Base-by-base conservation (phyloP, 2,888 invertebrate species). In the Scaptomyza polygonia region DNA sequence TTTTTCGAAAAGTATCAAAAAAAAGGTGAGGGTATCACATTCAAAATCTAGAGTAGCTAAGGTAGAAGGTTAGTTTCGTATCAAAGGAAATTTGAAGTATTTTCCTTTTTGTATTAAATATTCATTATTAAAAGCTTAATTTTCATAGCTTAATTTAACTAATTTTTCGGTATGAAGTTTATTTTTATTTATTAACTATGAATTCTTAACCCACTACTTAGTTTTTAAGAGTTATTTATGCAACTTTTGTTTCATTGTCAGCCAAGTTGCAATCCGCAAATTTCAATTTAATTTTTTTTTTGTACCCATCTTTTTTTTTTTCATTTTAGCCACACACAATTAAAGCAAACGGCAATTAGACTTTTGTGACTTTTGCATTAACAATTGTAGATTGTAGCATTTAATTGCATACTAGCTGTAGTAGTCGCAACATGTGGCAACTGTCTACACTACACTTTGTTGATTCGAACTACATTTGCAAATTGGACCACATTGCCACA, bases 311-410 rank as follows among this genome's bases (percentile, higher is more conserved):
- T 12, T 27, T 9, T n/a, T 6, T 55, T 61, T 73, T 48, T 32
- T 39, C 72, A n/a, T n/a, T n/a, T n/a, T n/a, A n/a, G n/a, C n/a
- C n/a, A n/a, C 25, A 7, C 32, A 39, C 54, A 62, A 55, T 68
- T 57, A 48, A 45, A 40, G 7, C 18, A 42, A 42, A 14, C 52
- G 39, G 57, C 81, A 69, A 80, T 78, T 79, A 54, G 49, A 3
- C 16, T 39, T 11, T 32, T 48, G 48, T 34, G 43, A 53, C 43
- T 62, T 68, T 63, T 14, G 43, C 68, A 45, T 18, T 42, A 39
- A 39, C 47, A 48, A 55, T 71, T 64, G 52, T 34, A 14, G 18
- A 11, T n/a, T 11, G 43, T 5, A 5, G 25, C 5, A 25, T 36
- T 5, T 51, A 51, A 55, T 66, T 66, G 67, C 49, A 44, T n/a